Conservation (phyloP, 2,113 vertebrate species). For the Carollia perspicillata region DNA sequence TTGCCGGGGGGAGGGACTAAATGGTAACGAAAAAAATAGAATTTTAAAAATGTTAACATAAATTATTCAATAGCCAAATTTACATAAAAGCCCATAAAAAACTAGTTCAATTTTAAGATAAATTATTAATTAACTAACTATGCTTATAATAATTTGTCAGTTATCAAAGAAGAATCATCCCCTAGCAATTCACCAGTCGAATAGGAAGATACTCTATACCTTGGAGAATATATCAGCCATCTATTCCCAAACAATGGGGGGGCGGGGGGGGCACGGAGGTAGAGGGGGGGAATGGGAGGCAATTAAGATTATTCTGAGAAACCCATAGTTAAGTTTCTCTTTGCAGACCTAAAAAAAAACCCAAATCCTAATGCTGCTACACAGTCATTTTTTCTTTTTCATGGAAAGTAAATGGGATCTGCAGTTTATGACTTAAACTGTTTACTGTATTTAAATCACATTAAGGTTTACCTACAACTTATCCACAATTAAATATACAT, state of each 20-base stretch:
- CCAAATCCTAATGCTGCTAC: neutral
- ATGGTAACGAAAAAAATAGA: no score
- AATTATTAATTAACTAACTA: neutral
- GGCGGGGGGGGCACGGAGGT: no score
- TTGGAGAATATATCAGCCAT: neutral
- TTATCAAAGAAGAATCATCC: conserved; percentile 1
- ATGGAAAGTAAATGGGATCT: neutral
- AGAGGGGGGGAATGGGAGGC: accelerated
- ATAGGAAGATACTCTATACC: neutral
- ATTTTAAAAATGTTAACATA: neutral
- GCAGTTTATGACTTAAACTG: neutral
- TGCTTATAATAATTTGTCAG: neutral
- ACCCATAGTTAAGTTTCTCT: neutral
- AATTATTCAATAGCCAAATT: neutral
- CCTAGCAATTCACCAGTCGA: neutral
- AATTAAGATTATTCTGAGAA: neutral
- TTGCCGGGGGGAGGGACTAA: no score
- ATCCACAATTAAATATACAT: neutral
- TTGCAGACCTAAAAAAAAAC: neutral
- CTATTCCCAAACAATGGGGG: neutral
- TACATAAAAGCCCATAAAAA: neutral
- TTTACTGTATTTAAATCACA: neutral
- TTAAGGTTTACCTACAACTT: neutral
- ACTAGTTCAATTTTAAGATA: neutral
- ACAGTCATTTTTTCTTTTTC: neutral